Base-by-base conservation (phyloP, 2,888 invertebrate genomes). In the Xestia ashworthii region DNA sequence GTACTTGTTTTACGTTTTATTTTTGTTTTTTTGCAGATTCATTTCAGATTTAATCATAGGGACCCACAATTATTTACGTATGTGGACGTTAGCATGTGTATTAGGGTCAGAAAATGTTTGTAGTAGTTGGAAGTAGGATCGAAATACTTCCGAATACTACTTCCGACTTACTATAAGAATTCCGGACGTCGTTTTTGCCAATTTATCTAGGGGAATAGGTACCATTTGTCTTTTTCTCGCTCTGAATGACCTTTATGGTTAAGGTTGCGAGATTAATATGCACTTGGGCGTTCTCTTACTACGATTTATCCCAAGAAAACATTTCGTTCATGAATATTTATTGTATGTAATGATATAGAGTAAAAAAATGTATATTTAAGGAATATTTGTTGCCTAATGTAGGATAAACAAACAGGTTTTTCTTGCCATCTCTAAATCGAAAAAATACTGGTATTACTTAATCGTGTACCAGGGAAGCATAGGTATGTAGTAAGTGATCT, bases 381-480 rank as follows among this genome's bases (percentile, higher is more conserved):
- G 0, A 6, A 50, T 19, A 50, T 19, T n/a, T n/a, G 12, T 38
- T 62, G 62, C 22, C 19, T 62, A 38, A 38, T 55, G 12, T 55
- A 55, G 8, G 8, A 22, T 9, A 50, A 50, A 19, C 3, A 50
- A 50, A 22, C 19, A 19, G 53, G 11, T n/a, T n/a, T 53, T n/a
- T 19, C 19, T 1, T 32, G 32, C 2, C 8, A 8, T 55, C 46
- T 19, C 8, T 9, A 60, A 76, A 50, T 50, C 5, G 11, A 64
- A 9, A 32, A 58, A 46, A 32, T 19, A 41, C 14, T 16, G n/a
- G 5, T 14, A 38, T 80, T 50, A 65, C 22, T 50, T 38, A 58
- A 48, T 65, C 38, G 9, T 25, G 69, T 80, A 80, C 75, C 58
- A 80, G 80, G 67, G 3, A 44, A 46, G 55, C 74, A 78, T 62